These are phyloP conservation scores for Teinopalpus imperialis DNA, from an alignment of 2,888 invertebrate species.

Conservation along the genomic window DNA sequence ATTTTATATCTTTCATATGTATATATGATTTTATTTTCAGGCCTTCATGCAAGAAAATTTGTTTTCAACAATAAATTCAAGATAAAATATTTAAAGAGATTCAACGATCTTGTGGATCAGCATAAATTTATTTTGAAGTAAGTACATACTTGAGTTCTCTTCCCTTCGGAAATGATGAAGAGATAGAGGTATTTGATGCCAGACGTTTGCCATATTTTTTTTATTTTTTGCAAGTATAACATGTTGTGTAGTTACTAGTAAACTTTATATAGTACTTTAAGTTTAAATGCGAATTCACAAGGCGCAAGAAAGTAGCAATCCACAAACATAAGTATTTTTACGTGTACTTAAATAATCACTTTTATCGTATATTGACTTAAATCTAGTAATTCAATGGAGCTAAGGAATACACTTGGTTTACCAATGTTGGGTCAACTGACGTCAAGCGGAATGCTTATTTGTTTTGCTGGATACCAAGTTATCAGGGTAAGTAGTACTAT, in stretches of 20 bases:
- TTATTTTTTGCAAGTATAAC: too few species aligned
- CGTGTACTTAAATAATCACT: too few species aligned
- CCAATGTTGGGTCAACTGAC: constrained; percentile 64
- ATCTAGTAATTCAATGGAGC: constrained; percentile 49
- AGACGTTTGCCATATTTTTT: too few species aligned
- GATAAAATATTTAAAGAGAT: constrained; percentile 29
- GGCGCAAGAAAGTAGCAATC: too few species aligned
- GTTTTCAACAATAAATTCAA: constrained; percentile 27
- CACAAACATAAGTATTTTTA: too few species aligned
- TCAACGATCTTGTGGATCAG: constrained; percentile 33
- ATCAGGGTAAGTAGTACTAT: constrained; percentile 47
- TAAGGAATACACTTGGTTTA: constrained; percentile 50
- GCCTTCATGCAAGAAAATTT: constrained; percentile 4
- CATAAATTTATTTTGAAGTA: constrained; percentile 36
- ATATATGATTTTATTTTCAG: constrained; percentile 26
- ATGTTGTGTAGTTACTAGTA: too few species aligned
- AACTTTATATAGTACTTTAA: too few species aligned
- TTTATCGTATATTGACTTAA: too few species aligned
- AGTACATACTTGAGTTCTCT: constrained; percentile 5
- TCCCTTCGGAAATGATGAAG: too few species aligned
- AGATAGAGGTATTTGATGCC: too few species aligned
- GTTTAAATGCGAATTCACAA: too few species aligned
- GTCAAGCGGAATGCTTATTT: constrained; percentile 58
- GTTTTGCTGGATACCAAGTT: constrained; percentile 58
- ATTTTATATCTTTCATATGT: too few species aligned